Percentiles rank a stretch among this genome's conserved stretches.
Evolutionary conservation across 2,888 invertebrate genomes (phyloP).

Genomic region (Macrostomum cliftonense): DNA sequence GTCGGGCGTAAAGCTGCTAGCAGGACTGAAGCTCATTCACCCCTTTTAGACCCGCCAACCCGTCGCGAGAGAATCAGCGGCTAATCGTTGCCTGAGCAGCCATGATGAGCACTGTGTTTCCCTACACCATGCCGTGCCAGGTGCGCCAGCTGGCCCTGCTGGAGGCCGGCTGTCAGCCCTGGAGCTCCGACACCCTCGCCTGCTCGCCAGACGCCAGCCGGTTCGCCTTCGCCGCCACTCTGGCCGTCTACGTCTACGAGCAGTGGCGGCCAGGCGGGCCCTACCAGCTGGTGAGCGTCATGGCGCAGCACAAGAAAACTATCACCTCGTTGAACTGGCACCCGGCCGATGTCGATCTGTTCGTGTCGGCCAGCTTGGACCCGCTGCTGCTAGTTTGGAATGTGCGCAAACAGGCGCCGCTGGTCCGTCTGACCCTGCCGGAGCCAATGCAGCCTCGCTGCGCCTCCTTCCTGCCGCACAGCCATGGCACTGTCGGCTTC

Average conservation of each 20-base stretch:
- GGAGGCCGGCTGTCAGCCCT: constrained; percentile 39
- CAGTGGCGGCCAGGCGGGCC: constrained; percentile 15
- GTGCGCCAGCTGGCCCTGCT: constrained; percentile 32
- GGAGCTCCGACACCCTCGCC: constrained; percentile 36
- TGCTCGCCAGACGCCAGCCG: constrained; percentile 22
- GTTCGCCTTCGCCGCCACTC: constrained; percentile 39
- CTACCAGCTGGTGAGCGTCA: constrained; percentile 17
- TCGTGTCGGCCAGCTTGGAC: constrained; percentile 33
- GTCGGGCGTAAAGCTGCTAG: too few relatives aligned
- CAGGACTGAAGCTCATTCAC: too few relatives aligned
- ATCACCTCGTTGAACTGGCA: constrained; percentile 37
- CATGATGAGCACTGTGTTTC: too few relatives aligned
- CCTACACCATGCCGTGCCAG: constrained; percentile 12
- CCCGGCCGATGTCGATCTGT: constrained; percentile 26
- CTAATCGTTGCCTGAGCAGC: too few relatives aligned
- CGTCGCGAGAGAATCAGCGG: too few relatives aligned
- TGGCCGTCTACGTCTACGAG: constrained; percentile 39
- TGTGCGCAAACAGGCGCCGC: constrained; percentile 15
- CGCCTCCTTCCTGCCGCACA: not conserved
- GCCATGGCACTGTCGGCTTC: constrained; percentile 17
- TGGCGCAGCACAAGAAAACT: constrained; percentile 38
- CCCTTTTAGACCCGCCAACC: too few relatives aligned
- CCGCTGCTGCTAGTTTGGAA: constrained; percentile 34
- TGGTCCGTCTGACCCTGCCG: not conserved
- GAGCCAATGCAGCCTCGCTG: not conserved